Base-by-base conservation (phyloP, 2,797 vertebrate genomes). In the Artibeus lituratus region DNA sequence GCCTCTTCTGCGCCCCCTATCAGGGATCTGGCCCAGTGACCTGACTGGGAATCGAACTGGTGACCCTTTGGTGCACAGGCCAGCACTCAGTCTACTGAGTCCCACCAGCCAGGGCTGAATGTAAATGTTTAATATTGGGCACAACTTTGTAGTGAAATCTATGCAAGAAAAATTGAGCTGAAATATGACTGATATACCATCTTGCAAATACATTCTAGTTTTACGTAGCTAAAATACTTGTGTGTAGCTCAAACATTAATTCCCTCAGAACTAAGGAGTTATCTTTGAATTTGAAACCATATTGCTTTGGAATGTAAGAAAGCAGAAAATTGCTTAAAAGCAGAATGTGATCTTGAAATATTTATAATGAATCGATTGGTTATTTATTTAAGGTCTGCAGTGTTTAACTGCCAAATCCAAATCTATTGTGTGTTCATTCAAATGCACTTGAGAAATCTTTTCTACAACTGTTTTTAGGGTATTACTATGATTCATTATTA, bases 301-400 rank as follows among this genome's bases (percentile, higher is more conserved):
- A 24, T 84, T 90, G 59, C 47, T 87, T 92, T 95, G 37, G 57
- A 96, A 72, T 81, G 9, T 77, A 53, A 91, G 55, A 89, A 82
- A 89, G 88, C 39, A 51, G 51, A 84, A 97, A 91, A 73, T 11
- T 76, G 39, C 55, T 47, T 93, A 78, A 96, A 82, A 80, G 39
- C 44, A 62, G 69, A 70, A 69, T 73, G 65, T 76, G 47, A 84
- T 77, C 47, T 39, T 93, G 32, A 83, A 87, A 87, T 91, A 86
- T 10, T 85, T 82, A 12, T 19, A 51, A 24, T 87, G 32, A 93
- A 87, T 87, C 81, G 26, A 90, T 65, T 55, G n/a, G 11, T 77
- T 87, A n/a, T 51, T 73, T 83, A 78, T 67, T 84, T 90, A 65
- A 91, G 42, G 49, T 26, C 57, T 59, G 24, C 10, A 5, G 55